Evolutionary conservation across 1,140 invertebrate species (phyloP), one percentile per base, ranked within the genome.

Genomic region (Trinorchestia longiramus): DNA sequence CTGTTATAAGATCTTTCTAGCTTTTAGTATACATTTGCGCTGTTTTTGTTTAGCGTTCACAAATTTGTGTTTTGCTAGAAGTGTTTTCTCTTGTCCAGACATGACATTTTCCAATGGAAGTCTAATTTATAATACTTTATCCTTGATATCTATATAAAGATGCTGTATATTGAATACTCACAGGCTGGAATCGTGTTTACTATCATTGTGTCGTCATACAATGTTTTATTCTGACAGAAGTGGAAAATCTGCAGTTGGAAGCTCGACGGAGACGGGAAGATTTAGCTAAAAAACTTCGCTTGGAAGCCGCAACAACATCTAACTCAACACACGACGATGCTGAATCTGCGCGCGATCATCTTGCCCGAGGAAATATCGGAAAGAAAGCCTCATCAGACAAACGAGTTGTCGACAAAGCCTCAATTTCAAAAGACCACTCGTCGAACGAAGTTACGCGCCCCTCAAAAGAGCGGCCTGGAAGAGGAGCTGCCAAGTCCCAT

Each of bases 171-270:
- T 41, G 88, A 42, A 90, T 77, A 28, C 36, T 11, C 23, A 90
- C 23, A 90, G 36, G 43, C 0, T 90, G 4, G 23, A 1, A 42
- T 90, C 43, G n/a, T 43, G 88, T 90, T 43, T 90, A 8, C 87
- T 42, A 41, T 0, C 42, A 23, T 95, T 23, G 19, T 95, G 40
- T 57, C n/a, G 0, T 62, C 28, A 47, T 62, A 41, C 47, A 77
- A 62, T 40, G 28, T 57, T 40, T 95, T 95, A 0, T 23, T 43
- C 28, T 11, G 19, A 87, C 44, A 87, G 95, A 95, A 95, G 57
- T 62, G 95, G 95, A 95, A 42, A 43, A 87, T n/a, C 57, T 95
- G 95, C 95, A 57, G 77, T 15, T 43, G 42, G 53, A 87, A 43
- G 95, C 87, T 87, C 92, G 53, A 0, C 43, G 62, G 90, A 94